Conservation (phyloP, 2,113 vertebrate species). For the Aspiorhynchus laticeps region DNA sequence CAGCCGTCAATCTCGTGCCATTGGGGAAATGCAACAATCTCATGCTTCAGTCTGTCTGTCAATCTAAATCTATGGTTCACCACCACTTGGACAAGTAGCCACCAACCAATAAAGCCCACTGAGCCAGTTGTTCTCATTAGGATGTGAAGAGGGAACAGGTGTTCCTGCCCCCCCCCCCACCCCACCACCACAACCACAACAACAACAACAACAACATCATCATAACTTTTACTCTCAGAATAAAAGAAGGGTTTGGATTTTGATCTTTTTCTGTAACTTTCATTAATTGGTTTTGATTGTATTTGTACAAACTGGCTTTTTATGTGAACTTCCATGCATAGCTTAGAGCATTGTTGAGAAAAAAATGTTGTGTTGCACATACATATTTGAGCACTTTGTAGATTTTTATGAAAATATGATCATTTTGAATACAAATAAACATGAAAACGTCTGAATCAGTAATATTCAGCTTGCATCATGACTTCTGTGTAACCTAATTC, state of each 20-base stretch:
- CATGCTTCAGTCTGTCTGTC: conserved; percentile 62
- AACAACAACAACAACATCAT: no score
- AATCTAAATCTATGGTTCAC: conserved; percentile 56
- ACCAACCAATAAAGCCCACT: conserved; percentile 10
- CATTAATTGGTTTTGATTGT: background rate
- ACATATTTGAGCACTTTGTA: conserved; percentile 34
- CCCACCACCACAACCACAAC: no score
- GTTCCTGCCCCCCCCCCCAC: background rate
- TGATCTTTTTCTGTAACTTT: conserved; percentile 5
- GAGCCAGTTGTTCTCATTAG: conserved; percentile 6
- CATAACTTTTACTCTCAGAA: background rate
- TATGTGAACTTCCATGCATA: background rate
- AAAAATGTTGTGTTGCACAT: conserved; percentile 26
- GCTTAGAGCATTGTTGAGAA: conserved; percentile 10
- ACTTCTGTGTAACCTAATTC: background rate
- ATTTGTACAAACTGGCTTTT: background rate
- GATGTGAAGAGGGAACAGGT: background rate
- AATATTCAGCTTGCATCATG: background rate
- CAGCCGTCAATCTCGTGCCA: conserved; percentile 49
- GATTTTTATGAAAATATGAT: background rate
- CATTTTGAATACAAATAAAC: conserved; percentile 5
- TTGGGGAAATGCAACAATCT: conserved; percentile 64
- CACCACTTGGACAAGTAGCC: conserved; percentile 67
- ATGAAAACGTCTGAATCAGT: background rate
- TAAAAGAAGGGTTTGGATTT: background rate